Base-by-base conservation (phyloP, 1,140 invertebrate species). In the Frieseomelitta varia region DNA sequence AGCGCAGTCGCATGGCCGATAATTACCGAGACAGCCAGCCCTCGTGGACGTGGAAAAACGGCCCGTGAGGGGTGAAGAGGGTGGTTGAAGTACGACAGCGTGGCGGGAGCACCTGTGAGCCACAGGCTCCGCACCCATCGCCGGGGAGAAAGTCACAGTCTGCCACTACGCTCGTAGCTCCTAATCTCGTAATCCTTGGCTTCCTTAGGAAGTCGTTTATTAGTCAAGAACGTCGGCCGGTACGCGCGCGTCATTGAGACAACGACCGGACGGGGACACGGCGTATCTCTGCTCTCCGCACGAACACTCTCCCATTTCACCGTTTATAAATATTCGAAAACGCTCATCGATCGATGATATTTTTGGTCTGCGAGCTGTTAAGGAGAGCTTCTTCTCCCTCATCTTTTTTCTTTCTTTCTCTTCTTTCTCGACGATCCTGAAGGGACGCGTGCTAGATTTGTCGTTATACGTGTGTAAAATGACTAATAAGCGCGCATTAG, bases 161-260 rank as follows among this genome's bases (percentile, higher is more conserved):
- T 55, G 80, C 85, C 55, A 63, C 30, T 67, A 17, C 81, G 86
- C 74, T 86, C 89, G 83, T 84, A 79, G 87, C 91, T 86, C 87
- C 91, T 94, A 95, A 95, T 94, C 94, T 93, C 90, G 88, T 95
- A 95, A 95, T 94, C 94, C 93, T 92, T 89, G 76, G 91, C 93
- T 94, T 95, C 93, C 94, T 94, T 94, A 92, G 94, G 94, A 95
- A 95, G 94, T 94, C 94, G 92, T 94, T 94, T 94, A 92, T 94
- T 94, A 94, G 93, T 93, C 89, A 91, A 90, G 89, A 87, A 74
- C 79, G 79, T 72, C 79, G 78, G 63, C 68, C 90, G 86, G 56
- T 78, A 51, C 69, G 68, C 71, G 68, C 71, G 55, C 83, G 79
- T 88, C 87, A 68, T 69, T 84, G 76, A 56, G 68, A 79, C 84